These are phyloP conservation scores for Empidonax alnorum DNA, from an alignment of 2,113 vertebrate genomes.

Conservation along the genomic window DNA sequence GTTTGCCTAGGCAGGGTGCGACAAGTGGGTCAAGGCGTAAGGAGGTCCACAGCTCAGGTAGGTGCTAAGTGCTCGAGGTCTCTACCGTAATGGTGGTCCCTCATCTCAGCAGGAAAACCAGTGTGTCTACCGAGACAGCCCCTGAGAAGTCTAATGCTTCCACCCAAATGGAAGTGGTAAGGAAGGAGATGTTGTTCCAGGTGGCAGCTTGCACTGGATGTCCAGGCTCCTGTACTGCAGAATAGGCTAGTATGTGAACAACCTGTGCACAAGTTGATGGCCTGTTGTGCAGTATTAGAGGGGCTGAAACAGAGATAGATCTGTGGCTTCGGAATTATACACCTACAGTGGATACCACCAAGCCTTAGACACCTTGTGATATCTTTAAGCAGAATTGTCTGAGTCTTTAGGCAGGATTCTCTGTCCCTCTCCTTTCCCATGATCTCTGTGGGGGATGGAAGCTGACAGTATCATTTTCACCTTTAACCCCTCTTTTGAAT, in stretches of 20 bases:
- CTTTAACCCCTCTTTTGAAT: not conserved
- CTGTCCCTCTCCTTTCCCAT: not conserved
- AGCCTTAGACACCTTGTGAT: not conserved
- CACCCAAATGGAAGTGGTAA: not conserved
- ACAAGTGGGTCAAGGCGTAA: not conserved
- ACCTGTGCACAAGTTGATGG: not conserved
- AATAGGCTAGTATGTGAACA: not conserved
- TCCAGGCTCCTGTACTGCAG: not conserved
- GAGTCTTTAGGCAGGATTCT: not conserved
- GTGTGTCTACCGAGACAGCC: not conserved
- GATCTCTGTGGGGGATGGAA: not conserved
- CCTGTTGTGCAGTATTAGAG: not conserved
- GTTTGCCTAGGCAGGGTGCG: not conserved
- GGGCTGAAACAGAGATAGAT: not conserved
- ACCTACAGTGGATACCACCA: not conserved
- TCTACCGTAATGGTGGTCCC: not conserved
- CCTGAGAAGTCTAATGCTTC: not conserved
- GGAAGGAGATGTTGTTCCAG: not conserved
- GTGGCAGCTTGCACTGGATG: not conserved
- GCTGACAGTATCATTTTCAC: not conserved
- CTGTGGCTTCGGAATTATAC: not conserved
- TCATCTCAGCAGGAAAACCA: not conserved
- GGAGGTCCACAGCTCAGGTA: not conserved
- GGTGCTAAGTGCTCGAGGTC: not conserved
- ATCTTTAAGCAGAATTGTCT: not conserved